A percentile compares a stretch with the other conserved stretches of the same genome.
Evolutionary conservation across 2,797 vertebrate genomes (phyloP).

Genomic region (Hozukius guyotensis): DNA sequence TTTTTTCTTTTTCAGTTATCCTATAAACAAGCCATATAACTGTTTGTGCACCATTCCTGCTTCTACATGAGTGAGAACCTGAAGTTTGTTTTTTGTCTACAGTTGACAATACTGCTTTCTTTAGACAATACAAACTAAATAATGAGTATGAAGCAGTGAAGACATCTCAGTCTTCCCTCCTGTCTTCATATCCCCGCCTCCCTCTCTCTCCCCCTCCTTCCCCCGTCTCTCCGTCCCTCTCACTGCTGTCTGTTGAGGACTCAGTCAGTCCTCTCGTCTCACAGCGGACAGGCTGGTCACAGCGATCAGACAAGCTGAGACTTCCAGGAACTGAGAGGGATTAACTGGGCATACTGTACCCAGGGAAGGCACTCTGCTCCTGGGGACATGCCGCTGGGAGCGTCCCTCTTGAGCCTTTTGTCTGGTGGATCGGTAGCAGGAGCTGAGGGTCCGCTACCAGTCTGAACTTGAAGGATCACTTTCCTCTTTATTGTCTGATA

Average conservation of each 20-base stretch:
- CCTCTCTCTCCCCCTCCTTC: not conserved
- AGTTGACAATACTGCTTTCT: not conserved
- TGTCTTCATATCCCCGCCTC: not conserved
- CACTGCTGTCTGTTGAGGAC: not conserved
- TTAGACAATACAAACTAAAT: not conserved
- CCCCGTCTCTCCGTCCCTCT: not conserved
- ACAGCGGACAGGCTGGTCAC: not conserved
- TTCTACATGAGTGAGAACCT: not conserved
- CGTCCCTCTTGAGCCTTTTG: not conserved
- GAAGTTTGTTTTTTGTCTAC: too few species aligned
- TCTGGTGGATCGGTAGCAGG: not conserved
- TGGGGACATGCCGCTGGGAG: not conserved
- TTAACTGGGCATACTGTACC: conserved; percentile 13
- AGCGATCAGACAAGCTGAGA: conserved; percentile 11
- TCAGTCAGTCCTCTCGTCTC: conserved; percentile 16
- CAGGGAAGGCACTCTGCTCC: conserved; percentile 23
- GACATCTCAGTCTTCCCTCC: not conserved
- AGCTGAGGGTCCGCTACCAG: not conserved
- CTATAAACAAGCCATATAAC: not conserved
- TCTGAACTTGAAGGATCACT: not conserved
- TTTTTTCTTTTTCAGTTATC: not conserved
- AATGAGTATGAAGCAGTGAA: not conserved
- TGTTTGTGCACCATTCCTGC: not conserved
- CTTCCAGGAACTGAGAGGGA: conserved; percentile 45
- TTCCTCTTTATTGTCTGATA: not conserved